These are phyloP conservation scores for Chrysolina oricalcia DNA, from an alignment of 2,888 invertebrate species.

Conservation along the genomic window DNA sequence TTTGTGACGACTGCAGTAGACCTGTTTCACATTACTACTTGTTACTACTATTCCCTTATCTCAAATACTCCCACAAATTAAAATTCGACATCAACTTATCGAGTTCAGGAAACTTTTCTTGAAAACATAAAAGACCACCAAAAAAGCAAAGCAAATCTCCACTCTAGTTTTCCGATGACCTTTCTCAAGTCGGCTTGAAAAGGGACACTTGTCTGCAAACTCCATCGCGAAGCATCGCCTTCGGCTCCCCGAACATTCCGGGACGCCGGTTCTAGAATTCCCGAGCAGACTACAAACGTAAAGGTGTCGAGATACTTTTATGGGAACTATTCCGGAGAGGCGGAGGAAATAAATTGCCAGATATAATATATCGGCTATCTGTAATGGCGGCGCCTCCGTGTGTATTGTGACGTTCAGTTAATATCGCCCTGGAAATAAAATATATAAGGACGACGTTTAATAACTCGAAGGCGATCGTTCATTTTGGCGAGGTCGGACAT, in stretches of 20 bases:
- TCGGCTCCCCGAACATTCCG: conserved; percentile 9
- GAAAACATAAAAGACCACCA: no score
- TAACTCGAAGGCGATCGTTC: conserved; percentile 47
- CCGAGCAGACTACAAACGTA: conserved; percentile 11
- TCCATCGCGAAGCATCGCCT: neutral
- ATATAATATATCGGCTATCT: conserved; percentile 58
- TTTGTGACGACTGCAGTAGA: no score
- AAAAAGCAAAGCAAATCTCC: no score
- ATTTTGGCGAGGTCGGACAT: conserved; percentile 20
- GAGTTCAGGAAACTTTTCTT: no score
- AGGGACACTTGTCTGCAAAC: neutral
- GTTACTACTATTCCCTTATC: no score
- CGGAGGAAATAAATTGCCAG: conserved; percentile 29
- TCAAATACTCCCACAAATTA: no score
- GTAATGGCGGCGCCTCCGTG: conserved; percentile 56
- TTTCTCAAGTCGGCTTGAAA: neutral
- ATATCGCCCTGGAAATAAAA: conserved; percentile 56
- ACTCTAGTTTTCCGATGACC: no score
- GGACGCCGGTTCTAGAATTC: conserved; percentile 1
- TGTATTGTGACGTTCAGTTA: conserved; percentile 59
- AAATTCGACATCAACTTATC: no score
- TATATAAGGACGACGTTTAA: conserved; percentile 54
- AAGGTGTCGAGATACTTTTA: conserved; percentile 24
- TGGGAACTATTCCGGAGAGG: conserved; percentile 13
- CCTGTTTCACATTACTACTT: no score